These are phyloP conservation scores for Euleptes europaea DNA, from an alignment of 2,113 vertebrate species.

Conservation along the genomic window DNA sequence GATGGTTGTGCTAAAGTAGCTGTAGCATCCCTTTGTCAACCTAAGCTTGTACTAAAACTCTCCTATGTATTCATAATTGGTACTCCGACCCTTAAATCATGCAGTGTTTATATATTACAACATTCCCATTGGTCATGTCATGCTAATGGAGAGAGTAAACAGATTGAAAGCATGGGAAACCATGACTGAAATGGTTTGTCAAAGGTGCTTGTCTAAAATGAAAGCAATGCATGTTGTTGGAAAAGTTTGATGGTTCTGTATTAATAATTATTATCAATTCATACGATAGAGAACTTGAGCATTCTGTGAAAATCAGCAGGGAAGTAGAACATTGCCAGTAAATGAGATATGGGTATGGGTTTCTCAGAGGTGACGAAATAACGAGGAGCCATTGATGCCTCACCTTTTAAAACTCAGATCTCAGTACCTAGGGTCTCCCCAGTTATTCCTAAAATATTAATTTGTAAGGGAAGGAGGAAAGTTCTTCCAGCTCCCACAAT, in stretches of 20 bases:
- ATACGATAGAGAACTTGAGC: too few relatives aligned
- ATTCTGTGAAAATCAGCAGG: too few relatives aligned
- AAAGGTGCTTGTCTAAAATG: neutral
- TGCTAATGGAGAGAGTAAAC: neutral
- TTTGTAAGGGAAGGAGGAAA: too few relatives aligned
- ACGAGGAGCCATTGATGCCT: too few relatives aligned
- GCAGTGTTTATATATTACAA: neutral
- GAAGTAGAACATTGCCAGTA: too few relatives aligned
- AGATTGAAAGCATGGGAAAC: neutral
- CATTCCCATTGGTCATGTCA: neutral
- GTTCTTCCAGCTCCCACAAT: too few relatives aligned
- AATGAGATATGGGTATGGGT: too few relatives aligned
- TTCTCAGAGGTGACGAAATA: too few relatives aligned
- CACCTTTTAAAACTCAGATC: too few relatives aligned
- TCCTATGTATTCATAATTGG: neutral
- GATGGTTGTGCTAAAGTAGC: neutral
- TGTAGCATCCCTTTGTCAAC: rapidly evolving
- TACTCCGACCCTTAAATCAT: neutral
- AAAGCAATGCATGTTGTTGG: neutral
- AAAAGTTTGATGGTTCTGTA: neutral
- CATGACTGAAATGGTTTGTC: neutral
- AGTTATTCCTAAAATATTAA: too few relatives aligned
- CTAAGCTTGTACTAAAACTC: neutral
- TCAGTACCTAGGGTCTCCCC: too few relatives aligned
- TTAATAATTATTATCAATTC: too few relatives aligned